phyloP scores from a whole-genome alignment of 2,113 vertebrate genomes.

The Antechinus stuartii region DNA sequence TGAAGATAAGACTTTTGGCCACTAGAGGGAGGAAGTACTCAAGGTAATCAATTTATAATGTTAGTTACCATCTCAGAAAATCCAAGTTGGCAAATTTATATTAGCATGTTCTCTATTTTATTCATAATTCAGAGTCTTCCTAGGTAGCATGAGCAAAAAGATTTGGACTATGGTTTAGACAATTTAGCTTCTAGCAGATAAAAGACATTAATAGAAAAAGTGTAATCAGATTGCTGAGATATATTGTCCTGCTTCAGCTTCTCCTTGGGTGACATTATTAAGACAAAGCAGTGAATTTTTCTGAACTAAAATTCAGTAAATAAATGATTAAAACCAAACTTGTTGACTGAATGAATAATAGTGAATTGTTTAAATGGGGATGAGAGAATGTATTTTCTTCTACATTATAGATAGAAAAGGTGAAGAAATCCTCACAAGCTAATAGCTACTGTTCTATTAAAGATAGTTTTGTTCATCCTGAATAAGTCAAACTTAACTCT shows the following conservation, averaged over 20 bases:
- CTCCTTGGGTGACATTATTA: neutral
- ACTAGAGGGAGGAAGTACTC: conserved; percentile 83
- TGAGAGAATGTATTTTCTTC: conserved; percentile 43
- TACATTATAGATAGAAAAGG: conserved; percentile 44
- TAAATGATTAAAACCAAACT: conserved; percentile 16
- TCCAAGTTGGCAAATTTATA: conserved; percentile 34
- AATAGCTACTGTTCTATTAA: conserved; percentile 47
- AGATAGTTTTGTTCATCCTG: conserved; percentile 69
- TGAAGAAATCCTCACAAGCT: conserved; percentile 36
- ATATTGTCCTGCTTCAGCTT: neutral
- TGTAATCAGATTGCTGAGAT: neutral
- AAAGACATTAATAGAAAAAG: conserved; percentile 26
- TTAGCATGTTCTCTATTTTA: conserved; percentile 48
- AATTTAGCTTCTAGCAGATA: conserved; percentile 26
- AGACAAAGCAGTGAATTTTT: conserved; percentile 44
- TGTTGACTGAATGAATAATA: neutral
- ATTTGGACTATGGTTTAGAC: neutral
- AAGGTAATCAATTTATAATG: conserved; percentile 61
- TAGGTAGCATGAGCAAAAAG: conserved; percentile 10
- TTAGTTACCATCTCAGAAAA: conserved; percentile 59
- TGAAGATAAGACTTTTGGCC: conserved; percentile 36
- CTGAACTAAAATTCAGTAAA: conserved; percentile 47
- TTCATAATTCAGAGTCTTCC: conserved; percentile 47
- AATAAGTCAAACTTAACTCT: conserved; percentile 76
- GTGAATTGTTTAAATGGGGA: conserved; percentile 1